phyloP scores from a whole-genome alignment of 2,113 vertebrate species.

The Lepus timidus region DNA sequence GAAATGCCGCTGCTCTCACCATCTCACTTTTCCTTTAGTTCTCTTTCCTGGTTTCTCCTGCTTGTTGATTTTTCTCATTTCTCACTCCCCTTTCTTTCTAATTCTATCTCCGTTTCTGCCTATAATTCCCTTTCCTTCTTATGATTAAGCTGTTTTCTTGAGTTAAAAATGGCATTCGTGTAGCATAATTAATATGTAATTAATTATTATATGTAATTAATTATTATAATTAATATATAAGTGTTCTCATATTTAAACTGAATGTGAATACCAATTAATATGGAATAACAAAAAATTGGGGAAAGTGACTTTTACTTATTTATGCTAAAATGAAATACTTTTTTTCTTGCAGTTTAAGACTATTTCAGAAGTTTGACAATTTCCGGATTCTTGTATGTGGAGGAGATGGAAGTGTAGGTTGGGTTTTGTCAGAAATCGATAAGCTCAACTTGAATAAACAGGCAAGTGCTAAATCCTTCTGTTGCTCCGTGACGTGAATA shows the following conservation, averaged over 20 bases:
- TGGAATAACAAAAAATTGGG: constrained; percentile 21
- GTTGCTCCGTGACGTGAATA: neutral
- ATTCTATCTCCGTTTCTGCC: constrained; percentile 54
- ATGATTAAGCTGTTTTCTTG: neutral
- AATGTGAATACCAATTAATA: neutral
- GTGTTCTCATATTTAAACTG: constrained; percentile 40
- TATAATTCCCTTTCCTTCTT: constrained; percentile 42
- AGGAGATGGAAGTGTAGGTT: constrained; percentile 98
- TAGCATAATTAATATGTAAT: constrained; percentile 48
- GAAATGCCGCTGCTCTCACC: neutral
- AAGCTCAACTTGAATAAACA: constrained; percentile 98
- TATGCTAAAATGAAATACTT: constrained; percentile 65
- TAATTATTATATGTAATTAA: too few relatives aligned
- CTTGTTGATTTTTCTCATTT: constrained; percentile 57
- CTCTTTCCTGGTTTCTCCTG: constrained; percentile 45
- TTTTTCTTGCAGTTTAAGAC: constrained; percentile 92
- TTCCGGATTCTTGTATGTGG: constrained; percentile 99
- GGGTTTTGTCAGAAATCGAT: constrained; percentile 99
- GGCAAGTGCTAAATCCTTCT: constrained; percentile 86
- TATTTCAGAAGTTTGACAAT: constrained; percentile 99
- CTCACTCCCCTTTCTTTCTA: constrained; percentile 20
- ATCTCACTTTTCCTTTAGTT: neutral
- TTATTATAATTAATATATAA: constrained; percentile 47
- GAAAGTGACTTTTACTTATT: constrained; percentile 16
- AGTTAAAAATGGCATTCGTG: constrained; percentile 50